Base-by-base conservation (phyloP, 1,140 invertebrate species). In the Bradysia coprophila region DNA sequence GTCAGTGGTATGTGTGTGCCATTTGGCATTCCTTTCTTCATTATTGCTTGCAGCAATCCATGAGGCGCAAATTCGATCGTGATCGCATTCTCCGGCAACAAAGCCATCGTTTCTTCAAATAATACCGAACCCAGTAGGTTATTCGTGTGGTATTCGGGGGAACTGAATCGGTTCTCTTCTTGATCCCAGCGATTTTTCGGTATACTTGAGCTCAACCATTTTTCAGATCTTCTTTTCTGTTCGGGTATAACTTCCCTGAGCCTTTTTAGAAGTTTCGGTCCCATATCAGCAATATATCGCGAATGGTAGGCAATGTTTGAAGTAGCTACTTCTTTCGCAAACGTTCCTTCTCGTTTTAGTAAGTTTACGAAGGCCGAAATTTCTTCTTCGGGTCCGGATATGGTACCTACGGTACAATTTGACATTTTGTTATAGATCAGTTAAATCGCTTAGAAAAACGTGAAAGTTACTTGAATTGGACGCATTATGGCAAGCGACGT, bases 101-200 rank as follows among this genome's bases (percentile, higher is more conserved):
- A 63, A 9, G 68, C 63, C 1, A 83, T 62, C 1, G 80, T 81
- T 59, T 92, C 85, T 51, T 91, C 80, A 52, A 94, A 94, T 1
- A 89, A 62, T 0, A 94, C 88, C 16, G 84, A 76, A 47, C 61
- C 76, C 36, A 91, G 59, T 6, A 94, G 62, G 59, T 95, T 96
- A 55, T 95, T 93, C 0, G 89, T 89, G 52, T 91, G 85, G 55
- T 97, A 97, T 49, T 89, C 83, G 3, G 90, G 79, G 0, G 87
- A 93, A 1, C 78, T 90, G 8, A 72, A 54, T 41, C 73, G 66
- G 2, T 78, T 76, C 4, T 73, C 57, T 0, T 75, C 55, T 3
- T 71, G 65, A 13, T 74, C 69, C 90, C 88, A 93, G 21, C 65
- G 56, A n/a, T 45, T 45, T 52, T 88, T 76, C 0, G 78, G 74